Conservation (phyloP, 1,140 invertebrate genomes). For the Psix sp. region DNA sequence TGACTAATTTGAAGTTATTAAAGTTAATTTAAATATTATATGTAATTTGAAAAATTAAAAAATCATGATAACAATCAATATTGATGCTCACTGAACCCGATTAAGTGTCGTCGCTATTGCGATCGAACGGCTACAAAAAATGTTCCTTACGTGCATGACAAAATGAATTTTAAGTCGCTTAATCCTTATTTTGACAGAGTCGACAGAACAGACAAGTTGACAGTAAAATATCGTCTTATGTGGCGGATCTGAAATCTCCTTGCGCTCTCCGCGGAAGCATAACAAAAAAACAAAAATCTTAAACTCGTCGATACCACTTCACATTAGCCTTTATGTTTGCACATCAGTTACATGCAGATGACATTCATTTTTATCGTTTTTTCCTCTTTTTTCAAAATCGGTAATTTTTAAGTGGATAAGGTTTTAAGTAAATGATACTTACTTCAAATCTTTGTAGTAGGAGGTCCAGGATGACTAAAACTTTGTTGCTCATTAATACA, state of each 20-base stretch:
- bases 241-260: constrained; percentile 14
- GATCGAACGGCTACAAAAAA: constrained; percentile 17
- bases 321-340: constrained; percentile 38
- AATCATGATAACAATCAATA: constrained; percentile 5
- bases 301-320: constrained; percentile 36
- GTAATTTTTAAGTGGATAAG: constrained; percentile 3
- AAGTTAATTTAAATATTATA: not conserved
- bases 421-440: constrained; percentile 45
- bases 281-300: constrained; percentile 13
- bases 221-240: constrained; percentile 63
- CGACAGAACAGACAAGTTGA: constrained; percentile 67
- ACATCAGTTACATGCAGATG: constrained; percentile 22
- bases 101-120: not conserved
- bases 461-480: constrained; percentile 82
- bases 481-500: constrained; percentile 84
- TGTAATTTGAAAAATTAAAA: constrained; percentile 1
- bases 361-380: constrained; percentile 7
- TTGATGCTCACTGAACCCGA: constrained; percentile 8
- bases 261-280: constrained; percentile 19
- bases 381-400: not conserved
- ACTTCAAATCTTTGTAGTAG: constrained; percentile 83
- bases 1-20: not conserved
- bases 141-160: constrained; percentile 26
- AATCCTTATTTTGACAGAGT: constrained; percentile 75
- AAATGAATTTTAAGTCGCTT: constrained; percentile 64